phyloP scores from a whole-genome alignment of 2,113 vertebrate species.

The Candoia aspera region DNA sequence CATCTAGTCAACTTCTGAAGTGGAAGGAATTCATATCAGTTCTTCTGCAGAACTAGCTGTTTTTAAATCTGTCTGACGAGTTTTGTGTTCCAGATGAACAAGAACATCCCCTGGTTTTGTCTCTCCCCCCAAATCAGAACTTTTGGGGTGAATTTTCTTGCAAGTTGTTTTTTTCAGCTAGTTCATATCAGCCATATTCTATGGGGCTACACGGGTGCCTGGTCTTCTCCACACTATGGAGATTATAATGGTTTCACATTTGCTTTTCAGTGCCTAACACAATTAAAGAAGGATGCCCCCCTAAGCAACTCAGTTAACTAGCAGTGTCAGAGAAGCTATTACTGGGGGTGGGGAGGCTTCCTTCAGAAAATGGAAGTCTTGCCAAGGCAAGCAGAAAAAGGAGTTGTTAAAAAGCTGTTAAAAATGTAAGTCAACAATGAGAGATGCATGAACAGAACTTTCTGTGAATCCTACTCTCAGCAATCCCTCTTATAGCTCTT shows the following conservation, averaged over 20 bases:
- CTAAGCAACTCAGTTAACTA: not conserved
- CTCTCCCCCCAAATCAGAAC: not conserved
- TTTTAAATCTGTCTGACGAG: not conserved
- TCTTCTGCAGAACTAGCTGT: not conserved
- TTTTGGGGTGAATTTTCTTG: not conserved
- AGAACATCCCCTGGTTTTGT: not conserved
- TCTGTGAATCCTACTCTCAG: not conserved
- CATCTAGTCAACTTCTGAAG: not conserved
- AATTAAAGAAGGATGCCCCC: not conserved
- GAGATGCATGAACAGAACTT: not conserved
- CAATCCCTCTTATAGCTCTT: not conserved
- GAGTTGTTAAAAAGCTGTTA: not conserved
- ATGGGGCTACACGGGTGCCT: not conserved
- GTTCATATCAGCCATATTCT: not conserved
- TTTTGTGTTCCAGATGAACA: not conserved
- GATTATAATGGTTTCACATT: not conserved
- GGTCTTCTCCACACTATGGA: not conserved
- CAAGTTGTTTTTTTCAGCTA: too few species aligned
- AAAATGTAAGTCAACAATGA: not conserved
- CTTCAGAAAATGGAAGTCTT: not conserved
- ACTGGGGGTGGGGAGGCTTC: not conserved
- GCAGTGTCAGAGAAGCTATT: not conserved
- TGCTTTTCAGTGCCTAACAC: not conserved
- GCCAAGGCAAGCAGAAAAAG: not conserved
- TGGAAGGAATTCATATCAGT: not conserved